phyloP scores from a whole-genome alignment of 64 coral and sea anemone species.

The Acropora yongei region DNA sequence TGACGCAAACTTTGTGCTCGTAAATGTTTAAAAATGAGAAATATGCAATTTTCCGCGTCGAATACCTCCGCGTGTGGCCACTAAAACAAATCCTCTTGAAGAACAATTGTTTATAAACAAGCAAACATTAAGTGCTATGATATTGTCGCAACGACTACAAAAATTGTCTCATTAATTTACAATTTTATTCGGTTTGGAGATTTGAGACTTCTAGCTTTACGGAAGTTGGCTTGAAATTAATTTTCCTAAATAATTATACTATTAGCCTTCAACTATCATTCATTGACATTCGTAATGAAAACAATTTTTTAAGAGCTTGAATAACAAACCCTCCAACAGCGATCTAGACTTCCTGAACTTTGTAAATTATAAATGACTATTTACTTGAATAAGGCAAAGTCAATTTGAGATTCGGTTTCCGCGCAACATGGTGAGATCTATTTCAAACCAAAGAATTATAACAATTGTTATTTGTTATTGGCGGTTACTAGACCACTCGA shows the following conservation, averaged over 20 bases:
- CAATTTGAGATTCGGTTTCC: neutral
- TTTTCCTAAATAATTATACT: neutral
- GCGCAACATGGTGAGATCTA: neutral
- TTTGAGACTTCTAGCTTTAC: no score
- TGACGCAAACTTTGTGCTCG: no score
- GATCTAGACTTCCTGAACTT: neutral
- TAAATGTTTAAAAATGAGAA: no score
- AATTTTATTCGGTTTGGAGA: neutral
- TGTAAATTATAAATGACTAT: no score
- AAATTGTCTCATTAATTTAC: no score
- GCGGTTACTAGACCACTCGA: neutral
- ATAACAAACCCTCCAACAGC: neutral
- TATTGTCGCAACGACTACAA: neutral
- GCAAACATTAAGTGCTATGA: conserved; percentile 20
- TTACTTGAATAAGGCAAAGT: neutral
- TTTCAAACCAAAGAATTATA: conserved; percentile 5
- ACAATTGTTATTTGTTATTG: neutral
- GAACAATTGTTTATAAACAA: neutral
- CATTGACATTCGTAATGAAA: no score
- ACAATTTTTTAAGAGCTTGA: neutral
- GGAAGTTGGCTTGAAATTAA: no score
- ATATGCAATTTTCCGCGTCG: no score
- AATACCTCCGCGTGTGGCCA: neutral
- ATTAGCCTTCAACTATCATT: no score
- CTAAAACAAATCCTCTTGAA: neutral